Evolutionary conservation across 2,888 invertebrate species (phyloP), one percentile per base, ranked within the genome.

Genomic region (Meteorus cinctellus): DNA sequence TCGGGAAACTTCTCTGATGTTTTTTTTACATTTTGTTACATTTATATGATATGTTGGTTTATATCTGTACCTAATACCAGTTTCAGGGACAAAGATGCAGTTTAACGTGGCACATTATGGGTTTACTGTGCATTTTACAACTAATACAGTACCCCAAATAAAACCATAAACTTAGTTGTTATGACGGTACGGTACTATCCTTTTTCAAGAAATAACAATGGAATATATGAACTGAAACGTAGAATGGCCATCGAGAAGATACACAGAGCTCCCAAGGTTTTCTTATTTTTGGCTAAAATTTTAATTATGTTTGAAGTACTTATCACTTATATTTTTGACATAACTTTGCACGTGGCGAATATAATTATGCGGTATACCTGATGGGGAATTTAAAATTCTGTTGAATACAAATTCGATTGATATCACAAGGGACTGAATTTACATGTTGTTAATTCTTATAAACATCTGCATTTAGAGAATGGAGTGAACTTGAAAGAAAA

Each of bases 41-140:
- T 55, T 55, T 55, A 24, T 19, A 8, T 19, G 55, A 24, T 24
- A 55, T 55, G 10, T 24, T 48, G n/a, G 16, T 19, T 55, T 55
- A 12, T 41, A 12, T 55, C 4, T 19, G 3, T 51, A 8, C 34
- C 24, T 48, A 70, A 84, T 85, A 85, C 86, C 86, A 87, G 84
- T 82, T 81, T 81, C 86, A 84, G 83, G 86, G 85, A 88, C 87
- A 87, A 87, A 85, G 84, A 78, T 85, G 82, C 80, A 86, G 82
- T 85, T 86, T 84, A 85, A 80, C 83, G 80, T 73, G 74, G 81
- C 78, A 80, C 82, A 85, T 86, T 86, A 86, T 86, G 82, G 79
- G 82, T 85, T 85, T 85, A 84, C 79, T 82, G 77, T 80, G 74
- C 77, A 71, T 27, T 34, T 12, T 59, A 60, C 24, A 70, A 19